Evolutionary conservation across 2,113 vertebrate species (phyloP).

Genomic region (Sciurus niger): DNA sequence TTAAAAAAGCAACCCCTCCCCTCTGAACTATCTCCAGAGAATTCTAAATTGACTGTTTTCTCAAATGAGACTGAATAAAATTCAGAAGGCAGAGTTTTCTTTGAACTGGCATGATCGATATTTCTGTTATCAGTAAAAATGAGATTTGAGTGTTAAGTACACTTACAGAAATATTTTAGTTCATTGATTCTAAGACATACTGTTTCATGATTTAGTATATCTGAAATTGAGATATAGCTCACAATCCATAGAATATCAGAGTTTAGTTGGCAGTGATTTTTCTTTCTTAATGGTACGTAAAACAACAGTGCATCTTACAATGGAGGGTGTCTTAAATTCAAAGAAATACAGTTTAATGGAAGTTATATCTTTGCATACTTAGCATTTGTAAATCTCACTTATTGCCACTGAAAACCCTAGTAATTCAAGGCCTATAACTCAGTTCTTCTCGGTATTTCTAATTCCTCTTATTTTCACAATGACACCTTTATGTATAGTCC

Average conservation of each 20-base stretch:
- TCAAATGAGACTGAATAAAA: conserved; percentile 2
- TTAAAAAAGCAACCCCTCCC: neutral
- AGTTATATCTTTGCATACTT: conserved; percentile 37
- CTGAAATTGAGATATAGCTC: conserved; percentile 55
- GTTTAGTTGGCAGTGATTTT: conserved; percentile 62
- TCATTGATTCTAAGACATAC: conserved; percentile 28
- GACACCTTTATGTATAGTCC: neutral
- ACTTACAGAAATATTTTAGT: conserved; percentile 60
- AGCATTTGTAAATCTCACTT: conserved; percentile 43
- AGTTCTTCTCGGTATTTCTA: neutral
- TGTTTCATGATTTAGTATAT: conserved; percentile 15
- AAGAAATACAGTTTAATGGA: conserved; percentile 17
- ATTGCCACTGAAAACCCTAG: neutral
- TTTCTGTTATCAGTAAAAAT: conserved; percentile 64
- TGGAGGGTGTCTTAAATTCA: conserved; percentile 53
- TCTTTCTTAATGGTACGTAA: conserved; percentile 61
- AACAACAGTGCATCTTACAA: conserved; percentile 58
- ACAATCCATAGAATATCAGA: conserved; percentile 10
- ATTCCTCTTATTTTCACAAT: neutral
- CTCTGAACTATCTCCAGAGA: neutral
- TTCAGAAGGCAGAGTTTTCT: neutral
- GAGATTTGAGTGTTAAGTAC: conserved; percentile 42
- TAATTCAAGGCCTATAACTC: neutral
- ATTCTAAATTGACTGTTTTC: conserved; percentile 44
- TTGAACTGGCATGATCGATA: conserved; percentile 16